Evolutionary conservation across 2,888 invertebrate species (phyloP).

Genomic region (Meta bourneti): DNA sequence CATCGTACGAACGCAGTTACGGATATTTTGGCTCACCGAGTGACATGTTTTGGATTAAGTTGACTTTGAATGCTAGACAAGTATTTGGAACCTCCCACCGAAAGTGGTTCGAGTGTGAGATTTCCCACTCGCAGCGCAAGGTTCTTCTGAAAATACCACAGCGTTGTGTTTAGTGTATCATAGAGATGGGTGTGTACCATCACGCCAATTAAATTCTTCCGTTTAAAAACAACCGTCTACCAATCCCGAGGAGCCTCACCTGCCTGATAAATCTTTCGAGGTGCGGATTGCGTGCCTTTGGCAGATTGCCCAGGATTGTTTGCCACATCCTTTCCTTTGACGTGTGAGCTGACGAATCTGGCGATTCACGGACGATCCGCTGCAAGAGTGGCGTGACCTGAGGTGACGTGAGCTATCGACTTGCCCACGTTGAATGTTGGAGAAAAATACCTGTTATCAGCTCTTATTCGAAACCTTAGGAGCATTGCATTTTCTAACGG

Average conservation of each 20-base stretch:
- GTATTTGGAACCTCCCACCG: too few relatives aligned
- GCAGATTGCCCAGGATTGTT: conserved; percentile 34
- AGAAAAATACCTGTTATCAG: conserved; percentile 36
- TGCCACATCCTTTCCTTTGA: background rate
- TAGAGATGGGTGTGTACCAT: background rate
- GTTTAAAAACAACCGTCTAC: background rate
- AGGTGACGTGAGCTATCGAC: conserved; percentile 26
- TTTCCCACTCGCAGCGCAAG: too few relatives aligned
- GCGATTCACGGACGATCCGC: conserved; percentile 6
- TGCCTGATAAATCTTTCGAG: conserved; percentile 8
- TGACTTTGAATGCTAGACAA: too few relatives aligned
- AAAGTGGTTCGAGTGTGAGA: too few relatives aligned
- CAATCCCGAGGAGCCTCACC: background rate
- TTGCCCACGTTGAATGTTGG: background rate
- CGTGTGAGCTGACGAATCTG: conserved; percentile 22
- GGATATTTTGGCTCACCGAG: too few relatives aligned
- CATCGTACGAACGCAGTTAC: too few relatives aligned
- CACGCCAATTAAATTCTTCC: background rate
- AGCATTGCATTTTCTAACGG: background rate
- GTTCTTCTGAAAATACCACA: background rate
- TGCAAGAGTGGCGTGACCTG: conserved; percentile 16
- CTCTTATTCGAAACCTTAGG: background rate
- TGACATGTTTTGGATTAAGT: too few relatives aligned
- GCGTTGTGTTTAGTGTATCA: background rate
- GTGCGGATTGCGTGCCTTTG: background rate